A percentile compares a stretch with the other conserved stretches of the same genome.
Conservation (phyloP, 2,113 vertebrate species). For the Myodes glareolus region DNA sequence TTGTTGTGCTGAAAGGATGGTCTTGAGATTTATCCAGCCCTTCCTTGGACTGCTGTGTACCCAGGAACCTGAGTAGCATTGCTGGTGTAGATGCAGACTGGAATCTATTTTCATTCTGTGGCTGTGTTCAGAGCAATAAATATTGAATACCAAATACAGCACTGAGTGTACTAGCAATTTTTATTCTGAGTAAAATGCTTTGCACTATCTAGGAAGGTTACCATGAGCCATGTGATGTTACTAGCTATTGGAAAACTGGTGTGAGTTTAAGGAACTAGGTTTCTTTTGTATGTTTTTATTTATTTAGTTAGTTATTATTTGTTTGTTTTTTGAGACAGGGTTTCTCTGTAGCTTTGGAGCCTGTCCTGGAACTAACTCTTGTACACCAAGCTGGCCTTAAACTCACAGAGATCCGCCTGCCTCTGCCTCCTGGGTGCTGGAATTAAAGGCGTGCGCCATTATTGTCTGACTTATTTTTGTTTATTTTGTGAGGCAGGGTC, state of each 20-base stretch:
- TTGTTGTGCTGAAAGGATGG: background rate
- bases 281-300: background rate
- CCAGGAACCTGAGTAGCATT: background rate
- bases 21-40: rapidly evolving
- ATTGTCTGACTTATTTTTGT: no score
- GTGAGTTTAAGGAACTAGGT: background rate
- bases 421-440: no score
- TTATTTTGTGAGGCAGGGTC: background rate
- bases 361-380: no score
- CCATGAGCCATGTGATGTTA: background rate
- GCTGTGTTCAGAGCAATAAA: background rate
- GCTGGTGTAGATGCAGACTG: rapidly evolving
- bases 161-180: background rate
- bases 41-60: background rate
- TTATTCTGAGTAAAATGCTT: no score
- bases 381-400: no score
- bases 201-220: background rate
- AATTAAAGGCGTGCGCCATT: no score
- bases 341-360: background rate
- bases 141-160: no score
- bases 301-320: no score
- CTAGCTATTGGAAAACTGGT: background rate
- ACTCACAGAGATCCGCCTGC: no score
- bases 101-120: background rate
- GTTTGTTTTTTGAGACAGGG: background rate